Evolutionary conservation across 2,888 invertebrate genomes (phyloP), one percentile per base, ranked within the genome.

Genomic region (Tupiocoris notatus): DNA sequence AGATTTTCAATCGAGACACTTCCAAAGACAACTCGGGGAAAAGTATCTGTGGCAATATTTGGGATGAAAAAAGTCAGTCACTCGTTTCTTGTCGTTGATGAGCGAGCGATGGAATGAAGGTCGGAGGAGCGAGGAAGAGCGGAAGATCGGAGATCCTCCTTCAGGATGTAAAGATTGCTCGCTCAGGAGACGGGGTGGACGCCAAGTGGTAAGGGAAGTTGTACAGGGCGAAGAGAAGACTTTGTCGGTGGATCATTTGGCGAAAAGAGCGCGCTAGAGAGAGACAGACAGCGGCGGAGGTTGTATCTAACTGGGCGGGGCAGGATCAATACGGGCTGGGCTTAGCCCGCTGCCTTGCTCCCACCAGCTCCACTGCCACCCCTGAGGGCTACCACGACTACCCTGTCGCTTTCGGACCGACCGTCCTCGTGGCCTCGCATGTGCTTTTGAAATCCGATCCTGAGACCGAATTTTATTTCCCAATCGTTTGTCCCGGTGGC

Each of bases 291-390:
- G 20, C 20, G 24, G 68, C 23, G 61, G 62, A 39, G 66, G 77
- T 75, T 75, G 77, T 74, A 75, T 66, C 66, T 65, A 73, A 62
- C 65, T 70, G 76, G 76, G 76, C 70, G 76, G 77, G 75, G 77
- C 77, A 78, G 76, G 78, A 79, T 78, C 77, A 79, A 78, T 79
- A 78, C 77, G 75, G 75, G 78, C 76, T 23, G 59, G 71, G 68
- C 68, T 66, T 25, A 66, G 66, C 66, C 66, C 56, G 20, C 61
- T 71, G 61, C 61, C 71, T 22, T 61, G 71, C 71, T 61, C 54
- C 64, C 57, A 24, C n/a, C n/a, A 65, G 56, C 20, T 25, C 71
- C 62, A 65, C 75, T 23, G 24, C 21, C 20, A 22, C 25, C 16
- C 66, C 59, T 62, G 58, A 22, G n/a, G 57, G n/a, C n/a, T n/a